Evolutionary conservation across 1,140 invertebrate species (phyloP).

Genomic region (Bathynomus jamesi): DNA sequence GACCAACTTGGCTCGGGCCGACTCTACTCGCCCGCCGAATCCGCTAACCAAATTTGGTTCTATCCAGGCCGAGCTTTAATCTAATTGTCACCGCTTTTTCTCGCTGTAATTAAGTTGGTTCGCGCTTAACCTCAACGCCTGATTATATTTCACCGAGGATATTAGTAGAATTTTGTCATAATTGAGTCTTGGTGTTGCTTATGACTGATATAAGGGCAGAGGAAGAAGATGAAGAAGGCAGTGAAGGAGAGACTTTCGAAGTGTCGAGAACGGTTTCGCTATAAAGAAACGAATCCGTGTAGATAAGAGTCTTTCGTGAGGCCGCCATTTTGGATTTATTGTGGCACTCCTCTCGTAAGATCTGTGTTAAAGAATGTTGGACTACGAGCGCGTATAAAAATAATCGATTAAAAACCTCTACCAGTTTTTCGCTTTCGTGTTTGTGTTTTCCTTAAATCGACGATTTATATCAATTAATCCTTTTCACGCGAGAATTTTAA

Average conservation of each 20-base stretch:
- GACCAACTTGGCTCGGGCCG: slow-evolving; percentile 3
- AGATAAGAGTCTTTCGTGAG: too few species aligned
- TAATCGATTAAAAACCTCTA: too few species aligned
- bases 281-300: too few species aligned
- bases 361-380: too few species aligned
- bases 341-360: too few species aligned
- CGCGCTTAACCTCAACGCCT: slow-evolving; percentile 36
- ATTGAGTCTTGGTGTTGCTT: slow-evolving; percentile 34
- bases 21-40: slow-evolving; percentile 11
- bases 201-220: slow-evolving; percentile 36
- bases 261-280: slow-evolving; percentile 12
- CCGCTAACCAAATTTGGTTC: slow-evolving; percentile 35
- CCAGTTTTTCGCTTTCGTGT: too few species aligned
- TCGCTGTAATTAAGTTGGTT: slow-evolving; percentile 36
- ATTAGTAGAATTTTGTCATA: slow-evolving; percentile 38
- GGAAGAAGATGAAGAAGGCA: slow-evolving; percentile 23
- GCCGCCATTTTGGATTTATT: too few species aligned
- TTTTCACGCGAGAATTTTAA: too few species aligned
- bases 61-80: slow-evolving; percentile 31
- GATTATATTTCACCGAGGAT: slow-evolving; percentile 38
- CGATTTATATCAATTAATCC: too few species aligned
- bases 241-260: slow-evolving; percentile 19
- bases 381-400: too few species aligned
- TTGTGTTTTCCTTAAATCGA: too few species aligned
- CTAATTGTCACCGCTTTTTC: slow-evolving; percentile 35